Percentiles rank a stretch among this genome's conserved stretches.
phyloP scores from a whole-genome alignment of 2,888 invertebrate genomes.

The Neoascia interrupta region DNA sequence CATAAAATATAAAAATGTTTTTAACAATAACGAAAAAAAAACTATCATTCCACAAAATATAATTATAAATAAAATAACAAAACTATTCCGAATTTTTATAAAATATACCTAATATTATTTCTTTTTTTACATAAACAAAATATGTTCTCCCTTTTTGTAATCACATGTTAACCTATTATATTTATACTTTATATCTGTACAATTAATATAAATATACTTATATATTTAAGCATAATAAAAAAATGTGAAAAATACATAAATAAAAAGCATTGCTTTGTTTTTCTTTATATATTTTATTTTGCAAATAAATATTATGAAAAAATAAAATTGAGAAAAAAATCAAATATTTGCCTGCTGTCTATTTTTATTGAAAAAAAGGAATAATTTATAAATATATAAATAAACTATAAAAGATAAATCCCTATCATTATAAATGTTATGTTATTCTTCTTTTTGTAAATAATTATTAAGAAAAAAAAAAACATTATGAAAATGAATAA shows the following conservation, averaged over 20 bases:
- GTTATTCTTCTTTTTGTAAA: slow-evolving; percentile 68
- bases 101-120: slow-evolving; percentile 23
- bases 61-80: slow-evolving; percentile 29
- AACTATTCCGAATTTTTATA: slow-evolving; percentile 63
- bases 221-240: slow-evolving; percentile 34
- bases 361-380: slow-evolving; percentile 52
- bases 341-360: slow-evolving; percentile 67
- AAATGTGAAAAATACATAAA: slow-evolving; percentile 6
- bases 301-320: slow-evolving; percentile 19
- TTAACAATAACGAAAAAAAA: slow-evolving; percentile 19
- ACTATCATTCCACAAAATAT: slow-evolving; percentile 65
- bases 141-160: slow-evolving; percentile 57
- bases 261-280: slow-evolving; percentile 30
- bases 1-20: slow-evolving; percentile 38
- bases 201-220: slow-evolving; percentile 23
- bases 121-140: slow-evolving; percentile 39
- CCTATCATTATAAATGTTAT: slow-evolving; percentile 66
- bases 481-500: slow-evolving; percentile 9
- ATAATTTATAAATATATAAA: slow-evolving; percentile 62
- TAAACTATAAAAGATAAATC: slow-evolving; percentile 43
- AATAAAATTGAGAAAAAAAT: slow-evolving; percentile 33
- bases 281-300: slow-evolving; percentile 18
- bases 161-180: slow-evolving; percentile 46
- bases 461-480: slow-evolving; percentile 58
- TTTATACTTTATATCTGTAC: slow-evolving; percentile 65